Evolutionary conservation across 1,140 invertebrate species (phyloP), one percentile per base, ranked within the genome.

Genomic region (Cardiocondyla obscurior): DNA sequence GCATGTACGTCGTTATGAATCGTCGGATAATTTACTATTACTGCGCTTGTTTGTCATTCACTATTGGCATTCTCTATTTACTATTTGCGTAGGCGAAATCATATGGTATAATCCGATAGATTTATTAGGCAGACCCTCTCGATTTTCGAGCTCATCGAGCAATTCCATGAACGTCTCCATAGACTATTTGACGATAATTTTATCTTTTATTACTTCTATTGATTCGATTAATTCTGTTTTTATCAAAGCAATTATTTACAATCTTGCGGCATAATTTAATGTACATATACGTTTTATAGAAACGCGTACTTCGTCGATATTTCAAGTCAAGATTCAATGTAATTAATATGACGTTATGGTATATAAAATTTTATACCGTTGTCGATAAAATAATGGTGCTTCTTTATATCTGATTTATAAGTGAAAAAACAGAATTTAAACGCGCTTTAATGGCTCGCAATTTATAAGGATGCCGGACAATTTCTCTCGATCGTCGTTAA

Each of bases 71-170:
- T n/a, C n/a, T n/a, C 33, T 82, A 42, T 62, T 55, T 44, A 82
- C 65, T 74, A 55, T 85, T n/a, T 81, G 60, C 64, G 36, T 67
- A 42, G 44, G n/a, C 62, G 46, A 19, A 25, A 65, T 62, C 44
- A 46, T 19, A 5, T n/a, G 81, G 46, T 83, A 57, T 57, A 7
- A 30, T 42, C 16, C 42, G 60, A 79, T 73, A 44, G 57, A 84
- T 57, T 85, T 53, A 39, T 64, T 39, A 19, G 42, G 51, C 33
- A 62, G 46, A n/a, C 39, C 53, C 76, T 64, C 19, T 81, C 44
- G 65, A 82, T 85, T 85, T 86, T 86, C 60, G 30, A 42, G 46
- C 57, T 85, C 55, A 77, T 74, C 77, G 73, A 85, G 46, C 74
- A 51, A 79, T 53, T 10, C 7, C 33, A 30, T 53, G 22, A 33